Evolutionary conservation across 2,888 invertebrate genomes (phyloP).

Genomic region (Pyrgus malvae): DNA sequence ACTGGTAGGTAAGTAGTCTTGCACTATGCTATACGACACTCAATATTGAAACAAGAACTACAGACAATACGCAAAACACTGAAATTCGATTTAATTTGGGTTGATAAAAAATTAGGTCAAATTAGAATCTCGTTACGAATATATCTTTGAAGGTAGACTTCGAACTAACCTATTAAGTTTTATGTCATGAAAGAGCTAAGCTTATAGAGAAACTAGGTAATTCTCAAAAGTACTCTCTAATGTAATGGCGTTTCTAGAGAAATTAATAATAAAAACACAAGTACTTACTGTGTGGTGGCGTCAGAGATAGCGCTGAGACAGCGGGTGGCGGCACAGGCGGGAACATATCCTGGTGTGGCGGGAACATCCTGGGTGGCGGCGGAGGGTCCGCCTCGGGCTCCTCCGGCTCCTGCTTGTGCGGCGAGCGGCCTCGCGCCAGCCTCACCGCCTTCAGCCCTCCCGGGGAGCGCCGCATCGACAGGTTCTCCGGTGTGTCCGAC

Average conservation of each 20-base stretch:
- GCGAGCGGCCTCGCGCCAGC: constrained; percentile 58
- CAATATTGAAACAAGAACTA: background rate
- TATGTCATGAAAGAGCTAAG: too few species aligned
- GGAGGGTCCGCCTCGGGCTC: constrained; percentile 75
- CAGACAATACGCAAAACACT: too few species aligned
- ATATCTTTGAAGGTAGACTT: too few species aligned
- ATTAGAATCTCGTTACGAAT: too few species aligned
- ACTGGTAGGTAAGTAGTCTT: constrained; percentile 13
- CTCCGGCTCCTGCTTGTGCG: constrained; percentile 66
- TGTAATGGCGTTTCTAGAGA: too few species aligned
- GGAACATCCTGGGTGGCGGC: constrained; percentile 80
- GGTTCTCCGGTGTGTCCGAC: constrained; percentile 80
- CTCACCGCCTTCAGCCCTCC: constrained; percentile 68
- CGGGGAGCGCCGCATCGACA: constrained; percentile 82
- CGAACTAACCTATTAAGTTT: too few species aligned
- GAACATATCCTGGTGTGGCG: constrained; percentile 84
- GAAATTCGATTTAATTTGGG: too few species aligned
- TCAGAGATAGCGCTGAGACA: constrained; percentile 88
- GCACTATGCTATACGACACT: constrained; percentile 18
- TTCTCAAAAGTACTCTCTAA: too few species aligned
- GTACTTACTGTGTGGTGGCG: constrained; percentile 91
- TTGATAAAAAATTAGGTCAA: too few species aligned
- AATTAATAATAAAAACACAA: constrained; percentile 3
- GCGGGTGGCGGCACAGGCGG: constrained; percentile 86
- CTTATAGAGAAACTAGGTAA: too few species aligned